Evolutionary conservation across 2,113 vertebrate species (phyloP), one percentile per base, ranked within the genome.

Genomic region (Paedocypris sp.): DNA sequence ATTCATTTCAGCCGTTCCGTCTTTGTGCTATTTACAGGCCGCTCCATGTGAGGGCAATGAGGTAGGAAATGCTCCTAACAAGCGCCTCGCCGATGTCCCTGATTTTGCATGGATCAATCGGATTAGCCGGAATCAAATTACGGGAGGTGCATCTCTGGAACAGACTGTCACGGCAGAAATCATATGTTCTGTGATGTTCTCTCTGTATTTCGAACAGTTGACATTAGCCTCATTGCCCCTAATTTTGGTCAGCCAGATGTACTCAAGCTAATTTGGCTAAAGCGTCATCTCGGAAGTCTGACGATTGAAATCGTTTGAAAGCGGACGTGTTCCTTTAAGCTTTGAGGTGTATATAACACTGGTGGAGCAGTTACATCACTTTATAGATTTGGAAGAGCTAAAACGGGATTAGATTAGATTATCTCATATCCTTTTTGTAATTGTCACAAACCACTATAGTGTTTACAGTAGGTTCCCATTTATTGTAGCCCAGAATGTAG

Each of bases 61-160:
- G 50, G 56, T 39, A 51, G 48, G 60, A 54, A 42, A 50, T 39
- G 38, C 32, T 25, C 54, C 67, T 42, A 47, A 50, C 59, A 49
- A 73, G 56, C 32, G 26, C 59, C 19, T 33, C 39, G 56, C 18
- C 66, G 56, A 70, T 59, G 58, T 57, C 41, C 38, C 26, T 67
- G 26, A 61, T 43, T 64, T 62, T 63, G 6, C 57, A 53, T 33
- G 32, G 43, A 48, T 66, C 33, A 38, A 52, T 69, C 59, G 6
- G 48, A 74, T 73, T 71, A 71, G 26, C 46, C 33, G 15, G 32
- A 74, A 73, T 79, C 29, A n/a, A 68, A n/a, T 69, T 52, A 66
- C 22, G 51, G 19, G 13, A 54, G 23, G 31, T 9, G 9, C 31
- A 23, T 53, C 19, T 12, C 4, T 53, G 48, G n/a, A 49, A 54